Percentiles rank a stretch among this genome's conserved stretches.
phyloP scores from a whole-genome alignment of 2,888 invertebrate species.

The Rhagonycha lutea region DNA sequence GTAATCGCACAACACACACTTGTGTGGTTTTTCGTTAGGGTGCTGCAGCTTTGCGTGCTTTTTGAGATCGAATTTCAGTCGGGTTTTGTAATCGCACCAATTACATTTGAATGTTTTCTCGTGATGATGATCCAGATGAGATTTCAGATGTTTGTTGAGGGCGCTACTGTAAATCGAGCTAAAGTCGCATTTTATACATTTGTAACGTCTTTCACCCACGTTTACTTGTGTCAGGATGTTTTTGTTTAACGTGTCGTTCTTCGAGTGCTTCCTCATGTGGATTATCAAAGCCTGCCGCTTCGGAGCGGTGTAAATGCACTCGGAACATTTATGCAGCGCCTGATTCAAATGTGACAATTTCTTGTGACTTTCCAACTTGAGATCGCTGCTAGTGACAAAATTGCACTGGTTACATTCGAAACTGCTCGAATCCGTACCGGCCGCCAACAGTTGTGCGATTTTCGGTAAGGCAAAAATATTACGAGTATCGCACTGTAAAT shows the following conservation, averaged over 20 bases:
- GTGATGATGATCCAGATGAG: background rate
- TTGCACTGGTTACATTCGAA: background rate
- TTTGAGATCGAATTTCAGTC: slow-evolving; percentile 2
- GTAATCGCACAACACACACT: slow-evolving; percentile 8
- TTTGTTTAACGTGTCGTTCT: background rate
- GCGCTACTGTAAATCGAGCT: slow-evolving; percentile 1
- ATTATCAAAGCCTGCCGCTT: slow-evolving; percentile 16
- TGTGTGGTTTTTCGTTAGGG: slow-evolving; percentile 1
- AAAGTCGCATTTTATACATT: slow-evolving; percentile 7
- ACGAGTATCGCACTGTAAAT: slow-evolving; percentile 18
- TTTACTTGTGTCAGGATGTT: background rate
- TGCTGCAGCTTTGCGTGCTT: slow-evolving; percentile 7
- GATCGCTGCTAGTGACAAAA: slow-evolving; percentile 2
- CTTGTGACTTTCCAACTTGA: slow-evolving; percentile 10
- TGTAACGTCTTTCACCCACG: background rate
- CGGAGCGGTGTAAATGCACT: slow-evolving; percentile 15
- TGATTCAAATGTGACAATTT: background rate
- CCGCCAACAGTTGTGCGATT: slow-evolving; percentile 8
- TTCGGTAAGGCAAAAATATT: slow-evolving; percentile 17
- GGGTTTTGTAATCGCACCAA: slow-evolving; percentile 1
- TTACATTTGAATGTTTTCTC: slow-evolving; percentile 6
- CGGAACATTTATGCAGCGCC: slow-evolving; percentile 8
- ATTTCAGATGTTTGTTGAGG: background rate
- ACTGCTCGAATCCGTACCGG: background rate
- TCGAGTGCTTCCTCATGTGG: slow-evolving; percentile 14